A percentile compares a stretch with the other conserved stretches of the same genome.
Evolutionary conservation across 2,888 invertebrate genomes (phyloP).

Genomic region (Pardosa pseudoannulata): DNA sequence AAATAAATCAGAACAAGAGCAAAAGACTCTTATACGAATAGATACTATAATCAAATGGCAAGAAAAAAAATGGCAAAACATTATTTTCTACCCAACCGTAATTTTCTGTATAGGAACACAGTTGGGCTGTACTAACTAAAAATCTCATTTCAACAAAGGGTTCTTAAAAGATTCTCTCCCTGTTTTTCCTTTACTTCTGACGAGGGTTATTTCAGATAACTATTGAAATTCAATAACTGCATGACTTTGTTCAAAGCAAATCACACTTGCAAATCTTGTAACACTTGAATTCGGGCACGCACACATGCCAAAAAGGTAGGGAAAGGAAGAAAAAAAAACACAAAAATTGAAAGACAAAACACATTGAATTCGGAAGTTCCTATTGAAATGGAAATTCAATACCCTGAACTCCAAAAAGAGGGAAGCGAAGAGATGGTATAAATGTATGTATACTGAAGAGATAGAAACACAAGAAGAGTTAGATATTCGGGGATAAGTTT

Average conservation of each 20-base stretch:
- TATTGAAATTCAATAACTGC: constrained; percentile 70
- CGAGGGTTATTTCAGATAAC: constrained; percentile 53
- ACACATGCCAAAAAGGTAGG: neutral
- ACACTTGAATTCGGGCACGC: constrained; percentile 26
- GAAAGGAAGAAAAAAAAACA: constrained; percentile 13
- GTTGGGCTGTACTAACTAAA: neutral
- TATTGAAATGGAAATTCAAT: constrained; percentile 65
- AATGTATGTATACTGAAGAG: constrained; percentile 9
- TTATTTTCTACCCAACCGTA: no score
- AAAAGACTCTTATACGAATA: no score
- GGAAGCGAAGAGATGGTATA: no score
- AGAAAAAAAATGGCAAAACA: no score
- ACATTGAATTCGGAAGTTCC: constrained; percentile 36
- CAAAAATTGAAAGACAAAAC: constrained; percentile 47
- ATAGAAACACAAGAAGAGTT: constrained; percentile 40
- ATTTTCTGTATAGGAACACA: neutral
- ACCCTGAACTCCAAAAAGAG: constrained; percentile 2
- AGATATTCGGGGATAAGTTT: constrained; percentile 45
- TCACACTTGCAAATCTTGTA: constrained; percentile 69
- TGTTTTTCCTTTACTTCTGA: constrained; percentile 4
- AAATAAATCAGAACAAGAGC: no score
- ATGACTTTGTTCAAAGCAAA: constrained; percentile 56
- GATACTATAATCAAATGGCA: no score
- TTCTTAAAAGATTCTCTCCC: no score
- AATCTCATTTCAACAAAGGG: neutral